These are phyloP conservation scores for Lepus europaeus DNA, from an alignment of 2,113 vertebrate genomes.

Conservation along the genomic window DNA sequence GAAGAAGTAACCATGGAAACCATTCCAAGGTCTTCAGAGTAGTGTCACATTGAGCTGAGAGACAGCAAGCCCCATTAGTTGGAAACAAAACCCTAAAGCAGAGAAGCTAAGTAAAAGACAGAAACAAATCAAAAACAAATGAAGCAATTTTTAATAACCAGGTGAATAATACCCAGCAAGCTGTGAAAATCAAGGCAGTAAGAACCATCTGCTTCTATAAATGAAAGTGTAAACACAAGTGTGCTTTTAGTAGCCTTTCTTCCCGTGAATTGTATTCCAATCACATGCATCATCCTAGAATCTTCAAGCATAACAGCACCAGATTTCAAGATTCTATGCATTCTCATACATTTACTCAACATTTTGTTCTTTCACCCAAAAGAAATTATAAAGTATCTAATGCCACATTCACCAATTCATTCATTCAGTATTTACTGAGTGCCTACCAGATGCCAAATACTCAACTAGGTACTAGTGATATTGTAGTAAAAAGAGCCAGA, in stretches of 20 bases:
- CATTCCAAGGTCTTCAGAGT: slow-evolving; percentile 70
- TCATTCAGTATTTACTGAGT: slow-evolving; percentile 41
- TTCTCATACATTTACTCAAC: slow-evolving; percentile 57
- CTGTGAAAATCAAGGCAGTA: slow-evolving; percentile 52
- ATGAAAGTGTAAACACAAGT: slow-evolving; percentile 2
- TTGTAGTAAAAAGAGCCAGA: slow-evolving; percentile 12
- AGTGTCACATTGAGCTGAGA: slow-evolving; percentile 65
- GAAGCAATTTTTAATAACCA: slow-evolving; percentile 68
- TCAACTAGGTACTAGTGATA: slow-evolving; percentile 26
- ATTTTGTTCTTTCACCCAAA: slow-evolving; percentile 49
- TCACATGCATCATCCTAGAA: slow-evolving; percentile 17
- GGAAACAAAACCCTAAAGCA: slow-evolving; percentile 62
- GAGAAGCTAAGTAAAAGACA: slow-evolving; percentile 57
- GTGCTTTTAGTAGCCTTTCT: slow-evolving; percentile 22
- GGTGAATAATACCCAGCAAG: slow-evolving; percentile 43
- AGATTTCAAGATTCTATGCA: slow-evolving; percentile 41
- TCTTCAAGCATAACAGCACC: slow-evolving; percentile 8
- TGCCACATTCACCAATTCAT: slow-evolving; percentile 11
- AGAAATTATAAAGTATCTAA: slow-evolving; percentile 28
- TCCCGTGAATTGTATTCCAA: not conserved
- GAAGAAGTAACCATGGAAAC: slow-evolving; percentile 83
- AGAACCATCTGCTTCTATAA: slow-evolving; percentile 47
- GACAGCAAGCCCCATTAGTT: slow-evolving; percentile 60
- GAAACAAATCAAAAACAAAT: slow-evolving; percentile 64
- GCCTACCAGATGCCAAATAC: slow-evolving; percentile 37